A percentile compares a stretch with the other conserved stretches of the same genome.
These are phyloP conservation scores for Gortyna flavago DNA, from an alignment of 2,888 invertebrate genomes.

Conservation along the genomic window DNA sequence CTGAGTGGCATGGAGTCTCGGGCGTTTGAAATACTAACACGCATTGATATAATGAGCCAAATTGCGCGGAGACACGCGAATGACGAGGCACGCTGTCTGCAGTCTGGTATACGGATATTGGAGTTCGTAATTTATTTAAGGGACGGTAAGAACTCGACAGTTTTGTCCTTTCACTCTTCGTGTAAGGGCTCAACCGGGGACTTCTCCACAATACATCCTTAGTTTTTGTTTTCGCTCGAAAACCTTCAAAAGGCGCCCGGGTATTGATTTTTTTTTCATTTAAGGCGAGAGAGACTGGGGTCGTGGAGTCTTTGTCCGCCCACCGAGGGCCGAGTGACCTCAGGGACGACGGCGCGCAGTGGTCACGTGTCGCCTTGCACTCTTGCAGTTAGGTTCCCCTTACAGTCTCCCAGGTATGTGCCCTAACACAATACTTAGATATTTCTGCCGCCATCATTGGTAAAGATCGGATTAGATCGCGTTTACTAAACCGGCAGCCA, in stretches of 20 bases:
- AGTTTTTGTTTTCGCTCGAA: not conserved
- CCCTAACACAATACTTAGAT: not conserved
- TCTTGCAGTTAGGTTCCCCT: not conserved
- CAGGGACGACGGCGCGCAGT: not conserved
- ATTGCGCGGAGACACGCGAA: constrained; percentile 45
- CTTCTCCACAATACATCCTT: not conserved
- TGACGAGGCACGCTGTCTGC: not conserved
- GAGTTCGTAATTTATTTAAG: not conserved
- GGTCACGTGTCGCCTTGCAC: not conserved
- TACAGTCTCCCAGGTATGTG: not conserved
- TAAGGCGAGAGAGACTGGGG: not conserved
- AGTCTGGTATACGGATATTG: constrained; percentile 1
- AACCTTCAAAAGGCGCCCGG: not conserved
- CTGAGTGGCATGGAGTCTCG: constrained; percentile 4
- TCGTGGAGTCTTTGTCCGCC: not conserved
- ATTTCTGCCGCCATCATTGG: not conserved
- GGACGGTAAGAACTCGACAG: not conserved
- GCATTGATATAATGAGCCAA: constrained; percentile 33
- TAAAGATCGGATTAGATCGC: not conserved
- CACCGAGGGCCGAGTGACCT: not conserved
- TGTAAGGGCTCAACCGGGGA: not conserved
- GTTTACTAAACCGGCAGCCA: not conserved
- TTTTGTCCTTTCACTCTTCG: not conserved
- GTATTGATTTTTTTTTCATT: not conserved
- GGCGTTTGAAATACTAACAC: constrained; percentile 44